Conservation (phyloP, 2,797 vertebrate species). For the Antennarius maculatus region DNA sequence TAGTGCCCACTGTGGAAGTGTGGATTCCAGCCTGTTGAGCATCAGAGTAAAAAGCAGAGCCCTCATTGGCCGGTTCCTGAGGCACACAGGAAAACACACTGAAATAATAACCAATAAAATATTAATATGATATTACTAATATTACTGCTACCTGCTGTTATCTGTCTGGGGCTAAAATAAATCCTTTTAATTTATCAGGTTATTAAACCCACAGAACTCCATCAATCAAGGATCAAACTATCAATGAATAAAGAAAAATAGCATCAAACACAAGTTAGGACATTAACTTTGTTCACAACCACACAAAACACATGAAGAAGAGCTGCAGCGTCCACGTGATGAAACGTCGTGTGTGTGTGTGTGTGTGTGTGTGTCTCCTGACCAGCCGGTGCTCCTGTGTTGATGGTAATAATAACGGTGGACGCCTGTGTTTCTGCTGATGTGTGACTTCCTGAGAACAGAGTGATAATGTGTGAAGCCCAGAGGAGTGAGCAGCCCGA, state of each 20-base stretch:
- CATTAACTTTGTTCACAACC: no score
- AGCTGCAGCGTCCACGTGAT: no score
- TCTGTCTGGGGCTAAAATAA: no score
- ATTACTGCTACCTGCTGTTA: constrained; percentile 34
- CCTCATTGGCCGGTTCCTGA: constrained; percentile 33
- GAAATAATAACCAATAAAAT: constrained; percentile 25
- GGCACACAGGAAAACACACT: constrained; percentile 31
- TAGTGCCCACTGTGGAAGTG: background rate
- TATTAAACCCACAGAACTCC: no score
- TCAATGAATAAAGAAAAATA: background rate
- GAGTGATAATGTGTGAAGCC: constrained; percentile 66
- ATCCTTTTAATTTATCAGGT: no score
- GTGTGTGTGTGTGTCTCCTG: no score
- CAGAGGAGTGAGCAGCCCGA: constrained; percentile 46
- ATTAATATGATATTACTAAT: constrained; percentile 21
- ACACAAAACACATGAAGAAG: no score
- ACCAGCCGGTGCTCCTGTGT: no score
- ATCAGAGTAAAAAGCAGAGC: constrained; percentile 30
- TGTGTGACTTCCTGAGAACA: constrained; percentile 59
- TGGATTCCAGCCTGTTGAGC: background rate
- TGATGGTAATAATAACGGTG: constrained; percentile 35
- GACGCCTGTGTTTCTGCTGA: constrained; percentile 65
- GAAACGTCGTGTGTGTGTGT: no score
- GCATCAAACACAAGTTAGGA: no score
- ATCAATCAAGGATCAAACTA: no score